Conservation (phyloP, 1,140 invertebrate species). For the Pseudomyrmex concolor region DNA sequence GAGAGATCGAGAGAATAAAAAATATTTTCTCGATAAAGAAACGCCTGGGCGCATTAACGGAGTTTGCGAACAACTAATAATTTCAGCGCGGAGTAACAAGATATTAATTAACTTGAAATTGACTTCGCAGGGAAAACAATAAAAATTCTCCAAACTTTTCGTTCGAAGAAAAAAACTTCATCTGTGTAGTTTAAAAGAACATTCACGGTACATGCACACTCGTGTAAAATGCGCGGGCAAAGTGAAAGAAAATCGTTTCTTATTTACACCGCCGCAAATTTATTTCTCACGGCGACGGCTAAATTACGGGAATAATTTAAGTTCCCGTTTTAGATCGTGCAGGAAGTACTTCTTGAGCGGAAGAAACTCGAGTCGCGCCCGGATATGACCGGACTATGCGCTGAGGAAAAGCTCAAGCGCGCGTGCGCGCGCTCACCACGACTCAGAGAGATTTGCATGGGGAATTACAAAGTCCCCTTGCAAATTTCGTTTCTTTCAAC, state of each 20-base stretch:
- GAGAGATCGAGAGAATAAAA: not conserved
- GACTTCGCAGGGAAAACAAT: too few relatives aligned
- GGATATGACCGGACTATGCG: conserved; percentile 30
- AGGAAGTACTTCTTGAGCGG: conserved; percentile 47
- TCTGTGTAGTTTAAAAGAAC: too few relatives aligned
- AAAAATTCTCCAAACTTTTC: too few relatives aligned
- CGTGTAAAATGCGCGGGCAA: too few relatives aligned
- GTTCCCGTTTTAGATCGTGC: conserved; percentile 61
- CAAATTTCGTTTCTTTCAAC: not conserved
- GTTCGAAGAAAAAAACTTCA: too few relatives aligned
- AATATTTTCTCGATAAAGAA: too few relatives aligned
- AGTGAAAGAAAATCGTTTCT: too few relatives aligned
- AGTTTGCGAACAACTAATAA: not conserved
- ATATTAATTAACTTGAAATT: too few relatives aligned
- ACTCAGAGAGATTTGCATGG: conserved; percentile 20
- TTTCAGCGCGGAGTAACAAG: not conserved
- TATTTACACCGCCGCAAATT: not conserved
- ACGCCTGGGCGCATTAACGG: not conserved
- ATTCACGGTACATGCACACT: too few relatives aligned
- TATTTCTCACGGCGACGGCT: conserved; percentile 6
- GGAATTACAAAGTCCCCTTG: conserved; percentile 21
- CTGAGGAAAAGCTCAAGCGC: not conserved
- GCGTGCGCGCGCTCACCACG: conserved; percentile 15
- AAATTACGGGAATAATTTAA: conserved; percentile 67
- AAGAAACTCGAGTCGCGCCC: conserved; percentile 22